Evolutionary conservation across 2,888 invertebrate species (phyloP).

Genomic region (Empis livida): DNA sequence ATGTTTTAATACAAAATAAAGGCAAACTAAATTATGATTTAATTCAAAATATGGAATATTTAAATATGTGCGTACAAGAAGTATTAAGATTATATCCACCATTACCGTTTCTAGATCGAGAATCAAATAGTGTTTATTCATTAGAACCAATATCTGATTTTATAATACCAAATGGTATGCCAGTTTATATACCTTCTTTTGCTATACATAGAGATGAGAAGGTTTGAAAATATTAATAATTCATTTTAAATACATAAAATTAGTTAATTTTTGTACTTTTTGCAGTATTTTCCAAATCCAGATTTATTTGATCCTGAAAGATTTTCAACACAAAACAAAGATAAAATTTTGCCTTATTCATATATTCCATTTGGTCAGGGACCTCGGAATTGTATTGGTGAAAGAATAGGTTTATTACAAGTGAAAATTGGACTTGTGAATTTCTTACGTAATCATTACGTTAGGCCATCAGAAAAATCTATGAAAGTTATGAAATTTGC

Average conservation of each 20-base stretch:
- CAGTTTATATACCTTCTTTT: conserved; percentile 28
- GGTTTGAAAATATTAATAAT: conserved; percentile 15
- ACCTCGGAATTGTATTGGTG: conserved; percentile 31
- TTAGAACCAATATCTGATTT: conserved; percentile 26
- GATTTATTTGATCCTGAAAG: conserved; percentile 31
- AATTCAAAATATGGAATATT: conserved; percentile 33
- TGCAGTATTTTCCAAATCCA: conserved; percentile 29
- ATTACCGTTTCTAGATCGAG: conserved; percentile 30
- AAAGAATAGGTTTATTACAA: conserved; percentile 28
- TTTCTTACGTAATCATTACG: conserved; percentile 27
- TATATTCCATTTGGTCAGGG: conserved; percentile 30
- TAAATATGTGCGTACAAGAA: conserved; percentile 35
- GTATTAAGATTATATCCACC: conserved; percentile 31
- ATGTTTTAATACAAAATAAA: conserved; percentile 23
- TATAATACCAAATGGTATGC: conserved; percentile 23
- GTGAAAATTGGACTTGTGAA: conserved; percentile 28
- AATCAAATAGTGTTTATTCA: conserved; percentile 21
- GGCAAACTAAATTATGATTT: conserved; percentile 34
- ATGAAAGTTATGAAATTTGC: conserved; percentile 20
- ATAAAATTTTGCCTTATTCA: conserved; percentile 19
- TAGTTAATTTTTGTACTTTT: conserved; percentile 3
- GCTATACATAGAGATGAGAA: conserved; percentile 30
- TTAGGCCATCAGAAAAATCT: conserved; percentile 20
- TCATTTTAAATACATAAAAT: not conserved
- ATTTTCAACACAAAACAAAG: conserved; percentile 25